Conservation (phyloP, 2,888 invertebrate species). For the Spatulosminthurus flaviceps region DNA sequence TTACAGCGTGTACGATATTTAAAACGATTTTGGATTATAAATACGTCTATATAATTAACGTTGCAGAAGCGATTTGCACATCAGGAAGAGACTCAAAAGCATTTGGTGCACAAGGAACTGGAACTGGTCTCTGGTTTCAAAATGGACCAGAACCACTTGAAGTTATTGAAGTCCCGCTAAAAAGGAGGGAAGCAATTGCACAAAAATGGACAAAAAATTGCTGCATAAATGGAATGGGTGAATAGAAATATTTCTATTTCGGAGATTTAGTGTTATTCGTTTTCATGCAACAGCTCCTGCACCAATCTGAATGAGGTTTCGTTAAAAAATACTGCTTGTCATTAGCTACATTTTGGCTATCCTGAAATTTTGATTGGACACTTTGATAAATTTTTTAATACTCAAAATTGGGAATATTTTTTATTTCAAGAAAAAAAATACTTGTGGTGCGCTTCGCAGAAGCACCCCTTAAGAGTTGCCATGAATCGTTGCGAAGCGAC, state of each 20-base stretch:
- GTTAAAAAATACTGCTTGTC: too few relatives aligned
- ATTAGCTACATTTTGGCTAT: too few relatives aligned
- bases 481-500: too few relatives aligned
- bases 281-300: neutral
- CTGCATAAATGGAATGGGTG: slow-evolving; percentile 59
- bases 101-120: slow-evolving; percentile 52
- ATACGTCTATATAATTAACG: too few relatives aligned
- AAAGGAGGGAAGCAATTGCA: slow-evolving; percentile 41
- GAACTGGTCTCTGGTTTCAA: slow-evolving; percentile 58
- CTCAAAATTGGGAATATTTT: too few relatives aligned
- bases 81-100: slow-evolving; percentile 45
- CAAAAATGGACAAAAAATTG: slow-evolving; percentile 55
- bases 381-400: too few relatives aligned
- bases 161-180: slow-evolving; percentile 48
- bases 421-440: too few relatives aligned
- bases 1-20: too few relatives aligned
- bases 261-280: neutral
- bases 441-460: too few relatives aligned
- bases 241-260: slow-evolving; percentile 2
- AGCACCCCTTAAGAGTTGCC: too few relatives aligned
- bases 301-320: too few relatives aligned
- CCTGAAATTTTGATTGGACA: neutral
- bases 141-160: slow-evolving; percentile 51
- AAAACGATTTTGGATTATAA: too few relatives aligned
- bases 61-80: slow-evolving; percentile 56